Evolutionary conservation across 2,888 invertebrate species (phyloP).

Genomic region (Meteorus colon): DNA sequence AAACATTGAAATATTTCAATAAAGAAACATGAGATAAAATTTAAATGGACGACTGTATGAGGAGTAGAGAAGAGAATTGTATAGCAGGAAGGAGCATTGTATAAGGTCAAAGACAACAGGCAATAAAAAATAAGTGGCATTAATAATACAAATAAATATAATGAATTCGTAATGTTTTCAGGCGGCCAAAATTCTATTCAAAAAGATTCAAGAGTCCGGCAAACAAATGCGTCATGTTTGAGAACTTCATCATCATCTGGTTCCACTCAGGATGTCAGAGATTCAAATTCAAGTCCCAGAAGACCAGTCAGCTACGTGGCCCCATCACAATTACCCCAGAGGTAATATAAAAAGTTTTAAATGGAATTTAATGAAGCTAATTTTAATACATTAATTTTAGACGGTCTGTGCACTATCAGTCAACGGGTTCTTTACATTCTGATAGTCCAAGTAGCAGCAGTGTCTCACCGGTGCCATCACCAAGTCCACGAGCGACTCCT

Average conservation of each 20-base stretch:
- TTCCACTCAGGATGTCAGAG: slow-evolving; percentile 67
- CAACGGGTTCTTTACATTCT: slow-evolving; percentile 87
- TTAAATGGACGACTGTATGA: too few relatives aligned
- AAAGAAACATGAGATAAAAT: too few relatives aligned
- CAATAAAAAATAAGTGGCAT: too few relatives aligned
- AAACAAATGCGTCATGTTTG: slow-evolving; percentile 70
- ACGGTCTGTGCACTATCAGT: slow-evolving; percentile 87
- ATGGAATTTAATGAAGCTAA: not conserved
- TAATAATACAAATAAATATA: too few relatives aligned
- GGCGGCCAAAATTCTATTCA: slow-evolving; percentile 67
- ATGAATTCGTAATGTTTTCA: slow-evolving; percentile 30
- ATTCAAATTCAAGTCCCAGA: slow-evolving; percentile 63
- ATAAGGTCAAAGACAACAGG: not conserved
- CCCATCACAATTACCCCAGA: slow-evolving; percentile 72
- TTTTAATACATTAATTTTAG: slow-evolving; percentile 69
- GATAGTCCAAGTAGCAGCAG: slow-evolving; percentile 89
- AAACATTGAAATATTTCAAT: too few relatives aligned
- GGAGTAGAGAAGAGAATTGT: too few relatives aligned
- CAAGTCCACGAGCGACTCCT: slow-evolving; percentile 83
- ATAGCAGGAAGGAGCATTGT: too few relatives aligned
- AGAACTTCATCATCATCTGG: slow-evolving; percentile 64
- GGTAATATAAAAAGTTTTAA: slow-evolving; percentile 59
- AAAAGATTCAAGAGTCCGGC: slow-evolving; percentile 77
- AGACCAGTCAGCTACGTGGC: slow-evolving; percentile 68
- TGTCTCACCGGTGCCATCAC: slow-evolving; percentile 87